phyloP scores from a whole-genome alignment of 2,797 vertebrate species.

The Glossophaga mutica region DNA sequence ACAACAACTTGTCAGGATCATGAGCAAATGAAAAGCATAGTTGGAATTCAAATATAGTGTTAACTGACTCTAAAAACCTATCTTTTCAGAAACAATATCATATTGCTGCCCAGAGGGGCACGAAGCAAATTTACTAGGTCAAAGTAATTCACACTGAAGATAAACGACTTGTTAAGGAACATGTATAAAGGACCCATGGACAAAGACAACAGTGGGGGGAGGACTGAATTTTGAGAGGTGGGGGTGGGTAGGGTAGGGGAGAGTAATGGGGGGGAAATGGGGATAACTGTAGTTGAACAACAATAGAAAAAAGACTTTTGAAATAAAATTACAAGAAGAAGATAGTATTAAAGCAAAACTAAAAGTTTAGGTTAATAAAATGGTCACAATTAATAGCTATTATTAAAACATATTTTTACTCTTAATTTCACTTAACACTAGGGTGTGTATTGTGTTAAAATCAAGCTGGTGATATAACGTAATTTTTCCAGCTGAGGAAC shows the following conservation, averaged over 20 bases:
- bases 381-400: neutral
- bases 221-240: too few species aligned
- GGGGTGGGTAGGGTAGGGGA: too few species aligned
- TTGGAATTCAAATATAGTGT: neutral
- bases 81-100: conserved; percentile 17
- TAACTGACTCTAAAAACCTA: neutral
- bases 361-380: neutral
- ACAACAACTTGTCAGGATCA: conserved; percentile 18
- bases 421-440: neutral
- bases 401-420: neutral
- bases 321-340: conserved; percentile 1
- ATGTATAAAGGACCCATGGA: too few species aligned
- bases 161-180: neutral
- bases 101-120: neutral
- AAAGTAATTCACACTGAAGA: conserved; percentile 35
- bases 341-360: conserved; percentile 1
- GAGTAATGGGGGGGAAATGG: too few species aligned
- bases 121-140: neutral
- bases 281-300: too few species aligned
- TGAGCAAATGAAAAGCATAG: neutral
- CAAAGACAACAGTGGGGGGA: too few species aligned
- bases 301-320: neutral
- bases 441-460: neutral
- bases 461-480: neutral
- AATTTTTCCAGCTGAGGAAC: conserved; percentile 30